A percentile compares a stretch with the other conserved stretches of the same genome.
Evolutionary conservation across 2,113 vertebrate genomes (phyloP).

Genomic region (Dendropsophus ebraccatus): DNA sequence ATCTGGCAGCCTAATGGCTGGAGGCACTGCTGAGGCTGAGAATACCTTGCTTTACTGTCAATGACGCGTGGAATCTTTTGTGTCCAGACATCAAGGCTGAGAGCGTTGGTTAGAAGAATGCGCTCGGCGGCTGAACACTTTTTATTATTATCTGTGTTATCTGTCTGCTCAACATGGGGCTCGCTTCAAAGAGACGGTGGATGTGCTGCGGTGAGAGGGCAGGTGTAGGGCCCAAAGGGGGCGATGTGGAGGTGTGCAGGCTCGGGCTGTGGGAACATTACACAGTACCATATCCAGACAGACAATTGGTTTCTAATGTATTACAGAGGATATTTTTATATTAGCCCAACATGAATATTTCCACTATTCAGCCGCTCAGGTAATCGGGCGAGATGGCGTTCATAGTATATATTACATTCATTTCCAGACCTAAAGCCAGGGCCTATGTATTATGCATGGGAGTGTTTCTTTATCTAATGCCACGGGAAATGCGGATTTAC

Average conservation of each 20-base stretch:
- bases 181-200: slow-evolving; percentile 42
- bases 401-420: not conserved
- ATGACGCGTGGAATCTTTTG: slow-evolving; percentile 49
- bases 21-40: slow-evolving; percentile 39
- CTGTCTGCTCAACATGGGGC: slow-evolving; percentile 10
- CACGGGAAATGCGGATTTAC: not conserved
- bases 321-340: not conserved
- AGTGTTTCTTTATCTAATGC: not conserved
- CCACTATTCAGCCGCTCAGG: not conserved
- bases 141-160: slow-evolving; percentile 41
- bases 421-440: not conserved
- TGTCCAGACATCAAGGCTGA: slow-evolving; percentile 50
- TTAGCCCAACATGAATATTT: slow-evolving; percentile 24
- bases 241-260: not conserved
- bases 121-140: slow-evolving; percentile 31
- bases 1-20: slow-evolving; percentile 39
- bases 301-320: not conserved
- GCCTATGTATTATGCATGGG: not conserved
- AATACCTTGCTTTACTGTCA: slow-evolving; percentile 50
- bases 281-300: not conserved
- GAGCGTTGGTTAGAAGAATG: slow-evolving; percentile 15
- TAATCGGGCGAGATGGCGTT: not conserved
- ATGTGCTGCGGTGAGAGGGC: slow-evolving; percentile 25
- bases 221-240: not conserved
- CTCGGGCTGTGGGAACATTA: not conserved